These are phyloP conservation scores for Acleris laterana DNA, from an alignment of 2,888 invertebrate genomes.

Conservation along the genomic window DNA sequence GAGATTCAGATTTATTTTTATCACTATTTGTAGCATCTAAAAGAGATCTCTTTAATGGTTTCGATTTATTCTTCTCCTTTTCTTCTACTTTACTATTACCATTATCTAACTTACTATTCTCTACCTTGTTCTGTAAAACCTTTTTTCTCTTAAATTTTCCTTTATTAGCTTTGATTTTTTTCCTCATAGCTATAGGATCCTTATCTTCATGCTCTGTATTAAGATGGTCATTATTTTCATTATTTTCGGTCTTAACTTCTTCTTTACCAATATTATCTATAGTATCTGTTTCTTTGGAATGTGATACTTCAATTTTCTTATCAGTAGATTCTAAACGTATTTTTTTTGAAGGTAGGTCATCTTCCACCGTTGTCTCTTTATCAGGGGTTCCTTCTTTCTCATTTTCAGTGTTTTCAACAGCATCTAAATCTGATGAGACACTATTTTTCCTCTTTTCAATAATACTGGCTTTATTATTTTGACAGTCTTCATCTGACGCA, in stretches of 20 bases:
- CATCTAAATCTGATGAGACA: slow-evolving; percentile 75
- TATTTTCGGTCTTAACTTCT: slow-evolving; percentile 54
- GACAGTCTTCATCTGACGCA: slow-evolving; percentile 63
- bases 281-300: slow-evolving; percentile 67
- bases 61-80: slow-evolving; percentile 57
- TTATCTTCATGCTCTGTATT: slow-evolving; percentile 47
- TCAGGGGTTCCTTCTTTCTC: slow-evolving; percentile 65
- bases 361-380: slow-evolving; percentile 65
- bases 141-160: slow-evolving; percentile 75
- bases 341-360: slow-evolving; percentile 72
- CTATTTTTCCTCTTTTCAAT: slow-evolving; percentile 76
- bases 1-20: slow-evolving; percentile 77
- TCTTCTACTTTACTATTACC: slow-evolving; percentile 50
- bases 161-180: slow-evolving; percentile 75
- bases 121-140: slow-evolving; percentile 46
- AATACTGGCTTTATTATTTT: slow-evolving; percentile 74
- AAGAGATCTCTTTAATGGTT: slow-evolving; percentile 70
- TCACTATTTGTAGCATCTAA: slow-evolving; percentile 69
- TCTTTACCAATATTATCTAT: slow-evolving; percentile 56
- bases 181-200: slow-evolving; percentile 62
- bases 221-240: slow-evolving; percentile 50
- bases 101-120: slow-evolving; percentile 49
- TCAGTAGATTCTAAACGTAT: slow-evolving; percentile 71
- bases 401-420: slow-evolving; percentile 55
- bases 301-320: slow-evolving; percentile 64